phyloP scores from a whole-genome alignment of 2,888 invertebrate species.

The Holacanthella duospinosa region DNA sequence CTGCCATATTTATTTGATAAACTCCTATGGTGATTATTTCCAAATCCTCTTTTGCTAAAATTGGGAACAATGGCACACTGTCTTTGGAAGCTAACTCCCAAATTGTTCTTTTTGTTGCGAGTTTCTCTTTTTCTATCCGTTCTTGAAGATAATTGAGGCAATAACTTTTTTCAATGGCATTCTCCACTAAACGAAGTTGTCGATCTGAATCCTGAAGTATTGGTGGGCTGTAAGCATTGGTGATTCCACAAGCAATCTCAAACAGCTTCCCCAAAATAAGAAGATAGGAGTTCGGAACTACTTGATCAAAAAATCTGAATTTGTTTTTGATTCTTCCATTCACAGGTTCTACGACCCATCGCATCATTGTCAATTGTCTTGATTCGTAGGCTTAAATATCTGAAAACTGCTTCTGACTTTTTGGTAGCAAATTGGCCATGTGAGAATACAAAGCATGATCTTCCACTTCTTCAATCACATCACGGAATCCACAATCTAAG shows the following conservation, averaged over 20 bases:
- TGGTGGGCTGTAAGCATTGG: not conserved
- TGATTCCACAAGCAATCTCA: not conserved
- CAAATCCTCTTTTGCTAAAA: not conserved
- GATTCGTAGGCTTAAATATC: not conserved
- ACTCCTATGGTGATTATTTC: not conserved
- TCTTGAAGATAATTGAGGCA: not conserved
- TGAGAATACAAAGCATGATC: not conserved
- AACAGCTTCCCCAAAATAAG: not conserved
- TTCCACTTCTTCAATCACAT: not conserved
- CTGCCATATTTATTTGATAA: not conserved
- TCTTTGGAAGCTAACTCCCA: not conserved
- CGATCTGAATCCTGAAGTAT: not conserved
- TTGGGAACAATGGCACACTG: not conserved
- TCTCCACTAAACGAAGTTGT: not conserved
- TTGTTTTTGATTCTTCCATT: not conserved
- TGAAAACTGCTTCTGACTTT: not conserved
- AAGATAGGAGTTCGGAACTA: too few species aligned
- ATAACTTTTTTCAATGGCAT: not conserved
- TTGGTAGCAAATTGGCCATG: not conserved
- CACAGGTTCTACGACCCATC: not conserved
- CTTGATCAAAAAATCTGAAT: not conserved
- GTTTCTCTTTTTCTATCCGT: not conserved
- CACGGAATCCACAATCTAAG: not conserved
- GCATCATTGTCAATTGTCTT: not conserved
- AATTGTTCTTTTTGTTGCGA: not conserved